A percentile compares a stretch with the other conserved stretches of the same genome.
phyloP scores from a whole-genome alignment of 2,888 invertebrate species.

The Suillia variegata region DNA sequence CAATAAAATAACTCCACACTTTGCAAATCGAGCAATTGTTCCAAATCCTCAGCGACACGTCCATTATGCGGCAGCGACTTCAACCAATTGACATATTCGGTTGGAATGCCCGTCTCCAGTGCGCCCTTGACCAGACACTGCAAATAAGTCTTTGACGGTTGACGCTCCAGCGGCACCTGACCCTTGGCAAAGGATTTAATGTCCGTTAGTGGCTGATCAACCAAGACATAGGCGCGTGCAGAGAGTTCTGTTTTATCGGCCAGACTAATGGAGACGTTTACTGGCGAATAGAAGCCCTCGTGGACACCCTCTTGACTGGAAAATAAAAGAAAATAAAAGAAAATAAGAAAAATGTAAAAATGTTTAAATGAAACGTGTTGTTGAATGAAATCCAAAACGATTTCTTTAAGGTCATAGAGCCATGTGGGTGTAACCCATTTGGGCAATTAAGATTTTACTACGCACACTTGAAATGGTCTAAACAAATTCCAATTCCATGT shows the following conservation, averaged over 20 bases:
- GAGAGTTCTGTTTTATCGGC: constrained; percentile 61
- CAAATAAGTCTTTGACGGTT: constrained; percentile 80
- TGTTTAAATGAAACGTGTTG: neutral
- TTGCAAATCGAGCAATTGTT: constrained; percentile 56
- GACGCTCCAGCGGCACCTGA: constrained; percentile 65
- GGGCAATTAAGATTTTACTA: too few species aligned
- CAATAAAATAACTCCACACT: constrained; percentile 29
- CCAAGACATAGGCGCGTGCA: constrained; percentile 77
- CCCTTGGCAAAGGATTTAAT: constrained; percentile 52
- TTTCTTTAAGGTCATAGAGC: too few species aligned
- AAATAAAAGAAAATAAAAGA: neutral
- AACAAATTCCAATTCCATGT: too few species aligned
- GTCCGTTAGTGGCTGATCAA: constrained; percentile 63
- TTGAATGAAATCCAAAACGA: neutral
- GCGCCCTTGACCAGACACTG: constrained; percentile 57
- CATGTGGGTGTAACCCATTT: too few species aligned
- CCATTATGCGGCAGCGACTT: constrained; percentile 77
- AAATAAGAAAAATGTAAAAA: too few species aligned
- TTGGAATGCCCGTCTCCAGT: constrained; percentile 67
- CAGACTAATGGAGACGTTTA: constrained; percentile 66
- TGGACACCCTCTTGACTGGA: constrained; percentile 50
- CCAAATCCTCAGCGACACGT: constrained; percentile 63
- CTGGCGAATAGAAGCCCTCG: constrained; percentile 69
- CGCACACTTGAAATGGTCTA: too few species aligned
- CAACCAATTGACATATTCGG: constrained; percentile 72